Evolutionary conservation across 2,113 vertebrate species (phyloP).

Genomic region (Hymenochirus boettgeri): DNA sequence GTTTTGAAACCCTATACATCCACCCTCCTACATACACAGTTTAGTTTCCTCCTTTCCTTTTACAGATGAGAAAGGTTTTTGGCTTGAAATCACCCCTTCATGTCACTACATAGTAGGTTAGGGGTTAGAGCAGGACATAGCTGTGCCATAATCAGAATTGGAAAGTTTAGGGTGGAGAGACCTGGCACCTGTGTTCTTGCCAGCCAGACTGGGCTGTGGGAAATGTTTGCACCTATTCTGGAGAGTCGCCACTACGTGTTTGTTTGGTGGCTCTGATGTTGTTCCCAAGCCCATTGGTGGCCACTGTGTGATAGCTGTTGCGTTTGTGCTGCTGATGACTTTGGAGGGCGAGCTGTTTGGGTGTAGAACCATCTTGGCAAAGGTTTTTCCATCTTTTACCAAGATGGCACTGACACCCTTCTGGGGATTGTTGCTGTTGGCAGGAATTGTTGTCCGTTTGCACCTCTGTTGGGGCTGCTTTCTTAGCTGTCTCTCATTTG

Average conservation of each 20-base stretch:
- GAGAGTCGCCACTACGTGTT: constrained; percentile 92
- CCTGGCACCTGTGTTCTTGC: constrained; percentile 88
- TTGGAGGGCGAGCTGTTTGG: constrained; percentile 73
- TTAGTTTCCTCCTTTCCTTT: neutral
- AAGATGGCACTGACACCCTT: constrained; percentile 93
- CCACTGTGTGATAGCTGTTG: constrained; percentile 83
- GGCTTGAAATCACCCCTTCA: constrained; percentile 99
- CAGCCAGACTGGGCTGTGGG: constrained; percentile 86
- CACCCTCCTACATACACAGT: constrained; percentile 32
- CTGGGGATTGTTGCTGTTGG: constrained; percentile 92
- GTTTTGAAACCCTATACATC: constrained; percentile 34
- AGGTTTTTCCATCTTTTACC: constrained; percentile 97
- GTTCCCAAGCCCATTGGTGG: constrained; percentile 71
- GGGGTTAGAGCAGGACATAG: constrained; percentile 95
- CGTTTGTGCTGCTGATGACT: constrained; percentile 80
- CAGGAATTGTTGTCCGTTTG: constrained; percentile 88
- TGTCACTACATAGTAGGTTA: constrained; percentile 96
- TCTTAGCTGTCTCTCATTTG: constrained; percentile 98
- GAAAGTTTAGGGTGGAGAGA: constrained; percentile 96
- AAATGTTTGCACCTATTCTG: constrained; percentile 89
- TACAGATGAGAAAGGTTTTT: constrained; percentile 19
- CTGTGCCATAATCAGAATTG: constrained; percentile 88
- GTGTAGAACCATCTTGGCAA: constrained; percentile 86
- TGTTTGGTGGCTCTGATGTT: constrained; percentile 88
- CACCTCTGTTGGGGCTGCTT: constrained; percentile 95